A percentile compares a stretch with the other conserved stretches of the same genome.
These are phyloP conservation scores for Barypeithes pellucidus DNA, from an alignment of 2,888 invertebrate genomes.

Conservation along the genomic window DNA sequence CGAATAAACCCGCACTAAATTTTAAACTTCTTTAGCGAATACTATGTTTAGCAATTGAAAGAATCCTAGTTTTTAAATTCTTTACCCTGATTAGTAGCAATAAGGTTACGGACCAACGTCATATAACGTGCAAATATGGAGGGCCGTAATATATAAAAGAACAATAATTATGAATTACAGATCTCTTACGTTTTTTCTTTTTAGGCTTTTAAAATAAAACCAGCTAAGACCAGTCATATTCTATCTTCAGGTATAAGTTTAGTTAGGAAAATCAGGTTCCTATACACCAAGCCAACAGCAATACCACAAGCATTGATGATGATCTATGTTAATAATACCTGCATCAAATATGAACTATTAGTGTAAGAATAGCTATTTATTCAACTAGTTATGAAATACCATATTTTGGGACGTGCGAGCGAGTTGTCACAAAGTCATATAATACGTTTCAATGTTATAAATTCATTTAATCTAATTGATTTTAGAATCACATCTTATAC, in stretches of 20 bases:
- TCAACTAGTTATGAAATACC: not conserved
- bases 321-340: conserved; percentile 66
- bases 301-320: conserved; percentile 63
- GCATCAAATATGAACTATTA: conserved; percentile 63
- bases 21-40: too few species aligned
- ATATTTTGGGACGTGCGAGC: too few species aligned
- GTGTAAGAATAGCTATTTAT: conserved; percentile 61
- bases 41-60: too few species aligned
- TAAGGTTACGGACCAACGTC: conserved; percentile 61
- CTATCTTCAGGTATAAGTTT: conserved; percentile 69
- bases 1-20: too few species aligned
- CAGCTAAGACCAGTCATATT: conserved; percentile 53
- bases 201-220: conserved; percentile 67
- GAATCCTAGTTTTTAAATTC: too few species aligned
- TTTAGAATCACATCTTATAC: conserved; percentile 58
- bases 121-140: too few species aligned
- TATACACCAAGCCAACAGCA: conserved; percentile 63
- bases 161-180: not conserved
- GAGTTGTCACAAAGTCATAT: too few species aligned
- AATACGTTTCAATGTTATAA: too few species aligned
- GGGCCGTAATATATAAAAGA: too few species aligned
- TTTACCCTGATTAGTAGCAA: too few species aligned
- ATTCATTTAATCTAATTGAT: not conserved
- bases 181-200: conserved; percentile 39
- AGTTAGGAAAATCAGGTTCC: conserved; percentile 63